phyloP scores from a whole-genome alignment of 2,888 invertebrate species.

The Nomada flava region DNA sequence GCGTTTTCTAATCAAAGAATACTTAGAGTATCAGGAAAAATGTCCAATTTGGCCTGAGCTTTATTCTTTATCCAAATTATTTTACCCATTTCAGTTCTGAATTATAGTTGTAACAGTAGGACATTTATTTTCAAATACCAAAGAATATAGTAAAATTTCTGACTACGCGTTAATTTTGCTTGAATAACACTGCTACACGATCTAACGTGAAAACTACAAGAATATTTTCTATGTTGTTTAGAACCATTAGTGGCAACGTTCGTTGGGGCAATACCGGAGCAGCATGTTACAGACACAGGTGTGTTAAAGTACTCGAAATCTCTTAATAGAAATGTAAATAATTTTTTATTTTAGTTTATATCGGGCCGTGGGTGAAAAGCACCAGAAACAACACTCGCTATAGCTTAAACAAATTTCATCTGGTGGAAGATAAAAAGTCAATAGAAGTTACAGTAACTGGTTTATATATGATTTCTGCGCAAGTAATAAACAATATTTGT shows the following conservation, averaged over 20 bases:
- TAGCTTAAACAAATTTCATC: constrained; percentile 79
- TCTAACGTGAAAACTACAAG: not conserved
- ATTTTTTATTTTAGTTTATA: constrained; percentile 66
- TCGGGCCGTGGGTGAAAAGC: constrained; percentile 81
- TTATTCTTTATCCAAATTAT: not conserved
- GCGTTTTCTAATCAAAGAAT: constrained; percentile 6
- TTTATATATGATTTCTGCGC: constrained; percentile 81
- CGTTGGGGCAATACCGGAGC: constrained; percentile 79
- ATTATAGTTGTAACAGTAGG: not conserved
- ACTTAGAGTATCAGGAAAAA: not conserved
- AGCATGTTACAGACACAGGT: constrained; percentile 79
- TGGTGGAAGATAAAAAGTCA: constrained; percentile 79
- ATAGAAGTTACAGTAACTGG: constrained; percentile 80
- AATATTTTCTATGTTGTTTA: constrained; percentile 43
- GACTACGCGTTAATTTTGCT: not conserved
- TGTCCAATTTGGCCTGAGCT: not conserved
- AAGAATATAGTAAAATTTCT: not conserved
- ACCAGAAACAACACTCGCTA: constrained; percentile 76
- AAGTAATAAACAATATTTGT: constrained; percentile 71
- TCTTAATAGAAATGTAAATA: not conserved
- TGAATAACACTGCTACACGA: not conserved
- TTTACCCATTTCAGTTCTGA: not conserved
- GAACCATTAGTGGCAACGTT: constrained; percentile 79
- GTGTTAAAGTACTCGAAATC: constrained; percentile 13
- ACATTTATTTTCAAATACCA: not conserved